Conservation (phyloP, 2,113 vertebrate genomes). For the Holacanthus passer region DNA sequence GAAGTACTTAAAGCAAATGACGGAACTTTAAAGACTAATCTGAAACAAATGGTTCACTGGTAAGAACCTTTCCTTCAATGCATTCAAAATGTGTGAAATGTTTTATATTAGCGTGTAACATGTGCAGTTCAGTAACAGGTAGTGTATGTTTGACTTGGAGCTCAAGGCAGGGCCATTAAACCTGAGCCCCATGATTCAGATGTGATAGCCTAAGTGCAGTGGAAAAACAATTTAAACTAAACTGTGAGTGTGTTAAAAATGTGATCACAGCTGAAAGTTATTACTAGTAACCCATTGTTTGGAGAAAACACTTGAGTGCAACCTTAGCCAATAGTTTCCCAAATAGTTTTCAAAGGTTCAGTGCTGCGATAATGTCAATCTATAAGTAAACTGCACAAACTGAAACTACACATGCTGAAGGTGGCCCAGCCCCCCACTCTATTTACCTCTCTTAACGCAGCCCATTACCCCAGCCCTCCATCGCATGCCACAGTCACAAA, state of each 20-base stretch:
- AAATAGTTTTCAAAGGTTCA: background rate
- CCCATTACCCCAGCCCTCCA: slow-evolving; percentile 46
- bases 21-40: background rate
- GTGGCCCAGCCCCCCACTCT: slow-evolving; percentile 54
- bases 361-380: background rate
- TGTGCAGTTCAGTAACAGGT: background rate
- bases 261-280: background rate
- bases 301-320: slow-evolving; percentile 4
- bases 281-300: background rate
- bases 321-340: background rate
- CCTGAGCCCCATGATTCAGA: background rate
- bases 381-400: slow-evolving; percentile 25
- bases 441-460: slow-evolving; percentile 42
- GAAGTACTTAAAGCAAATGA: background rate
- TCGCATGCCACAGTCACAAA: slow-evolving; percentile 65
- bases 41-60: background rate
- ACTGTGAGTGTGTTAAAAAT: background rate
- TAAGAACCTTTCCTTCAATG: background rate
- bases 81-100: background rate
- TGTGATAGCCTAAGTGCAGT: background rate
- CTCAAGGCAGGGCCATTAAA: background rate
- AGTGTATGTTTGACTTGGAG: slow-evolving; percentile 11
- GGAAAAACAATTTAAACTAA: background rate
- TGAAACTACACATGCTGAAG: slow-evolving; percentile 36
- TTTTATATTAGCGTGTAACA: background rate